These are phyloP conservation scores for Leptobrachium leishanense DNA, from an alignment of 2,113 vertebrate genomes.

Conservation along the genomic window DNA sequence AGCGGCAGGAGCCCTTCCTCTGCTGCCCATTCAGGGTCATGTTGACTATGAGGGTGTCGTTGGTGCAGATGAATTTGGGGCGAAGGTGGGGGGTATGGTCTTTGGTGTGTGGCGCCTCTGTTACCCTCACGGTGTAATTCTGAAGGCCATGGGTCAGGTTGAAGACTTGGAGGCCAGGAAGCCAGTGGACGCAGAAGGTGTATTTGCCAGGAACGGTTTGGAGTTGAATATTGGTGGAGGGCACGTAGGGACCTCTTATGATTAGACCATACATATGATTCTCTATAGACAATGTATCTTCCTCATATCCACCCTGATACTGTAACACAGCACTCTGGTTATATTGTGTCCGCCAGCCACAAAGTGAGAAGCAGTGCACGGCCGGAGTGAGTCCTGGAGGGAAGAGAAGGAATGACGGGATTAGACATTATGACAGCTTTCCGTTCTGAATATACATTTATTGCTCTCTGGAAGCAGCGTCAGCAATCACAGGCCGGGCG, in stretches of 20 bases:
- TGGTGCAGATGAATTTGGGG: neutral
- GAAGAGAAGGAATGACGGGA: too few relatives aligned
- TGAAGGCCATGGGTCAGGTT: constrained; percentile 17
- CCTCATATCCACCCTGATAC: neutral
- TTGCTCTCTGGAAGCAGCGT: too few relatives aligned
- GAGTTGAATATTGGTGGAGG: neutral
- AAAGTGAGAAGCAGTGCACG: neutral
- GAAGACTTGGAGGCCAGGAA: constrained; percentile 9
- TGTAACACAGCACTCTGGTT: neutral
- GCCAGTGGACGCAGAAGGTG: constrained; percentile 28
- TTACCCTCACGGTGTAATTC: neutral
- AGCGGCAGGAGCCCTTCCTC: neutral
- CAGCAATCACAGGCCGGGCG: too few relatives aligned
- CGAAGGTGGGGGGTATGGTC: neutral
- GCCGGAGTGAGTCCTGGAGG: neutral
- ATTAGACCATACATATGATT: neutral
- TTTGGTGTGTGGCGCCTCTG: neutral
- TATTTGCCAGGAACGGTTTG: neutral
- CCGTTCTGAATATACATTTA: too few relatives aligned
- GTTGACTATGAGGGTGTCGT: neutral
- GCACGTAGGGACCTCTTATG: neutral
- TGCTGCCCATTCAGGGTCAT: neutral
- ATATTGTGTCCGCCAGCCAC: constrained; percentile 6
- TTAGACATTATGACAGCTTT: too few relatives aligned
- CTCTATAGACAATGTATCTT: constrained; percentile 1